These are phyloP conservation scores for Drosophila rufa DNA, from an alignment of 1,140 invertebrate species.

Conservation along the genomic window DNA sequence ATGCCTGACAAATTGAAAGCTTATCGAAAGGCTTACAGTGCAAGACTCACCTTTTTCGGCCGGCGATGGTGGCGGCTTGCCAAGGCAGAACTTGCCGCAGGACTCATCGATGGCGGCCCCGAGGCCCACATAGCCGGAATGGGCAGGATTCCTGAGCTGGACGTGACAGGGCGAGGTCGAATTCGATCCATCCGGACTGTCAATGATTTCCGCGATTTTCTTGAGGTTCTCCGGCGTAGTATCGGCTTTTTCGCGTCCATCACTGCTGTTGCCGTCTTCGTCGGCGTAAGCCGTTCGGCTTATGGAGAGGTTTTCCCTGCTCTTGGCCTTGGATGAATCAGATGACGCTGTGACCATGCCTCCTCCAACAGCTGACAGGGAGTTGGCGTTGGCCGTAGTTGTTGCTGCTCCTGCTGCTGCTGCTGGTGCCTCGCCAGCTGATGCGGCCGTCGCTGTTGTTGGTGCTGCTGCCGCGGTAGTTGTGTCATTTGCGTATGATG, in stretches of 20 bases:
- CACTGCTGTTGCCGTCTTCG: slow-evolving; percentile 71
- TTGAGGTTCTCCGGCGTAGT: slow-evolving; percentile 82
- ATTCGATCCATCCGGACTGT: slow-evolving; percentile 42
- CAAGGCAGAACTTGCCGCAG: slow-evolving; percentile 76
- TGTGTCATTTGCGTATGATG: slow-evolving; percentile 81
- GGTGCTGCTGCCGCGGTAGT: slow-evolving; percentile 58
- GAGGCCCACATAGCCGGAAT: slow-evolving; percentile 66
- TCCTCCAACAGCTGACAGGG: slow-evolving; percentile 24
- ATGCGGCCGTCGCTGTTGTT: slow-evolving; percentile 33
- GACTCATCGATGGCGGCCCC: slow-evolving; percentile 81
- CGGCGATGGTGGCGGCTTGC: slow-evolving; percentile 75
- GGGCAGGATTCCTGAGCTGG: slow-evolving; percentile 28
- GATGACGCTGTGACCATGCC: slow-evolving; percentile 39
- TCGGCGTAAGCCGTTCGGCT: slow-evolving; percentile 40
- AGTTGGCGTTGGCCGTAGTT: slow-evolving; percentile 7
- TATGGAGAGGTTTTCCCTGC: slow-evolving; percentile 41
- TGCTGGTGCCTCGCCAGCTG: slow-evolving; percentile 22
- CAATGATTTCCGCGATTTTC: slow-evolving; percentile 82
- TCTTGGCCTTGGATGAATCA: slow-evolving; percentile 54
- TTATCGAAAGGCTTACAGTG: too few relatives aligned
- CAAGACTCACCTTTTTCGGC: slow-evolving; percentile 75
- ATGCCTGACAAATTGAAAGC: not conserved
- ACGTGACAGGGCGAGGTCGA: slow-evolving; percentile 38
- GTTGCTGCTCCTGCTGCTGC: slow-evolving; percentile 15
- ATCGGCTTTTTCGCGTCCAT: slow-evolving; percentile 79